Percentiles rank a stretch among this genome's conserved stretches.
Conservation (phyloP, 1,140 invertebrate genomes). For the Ruditapes philippinarum region DNA sequence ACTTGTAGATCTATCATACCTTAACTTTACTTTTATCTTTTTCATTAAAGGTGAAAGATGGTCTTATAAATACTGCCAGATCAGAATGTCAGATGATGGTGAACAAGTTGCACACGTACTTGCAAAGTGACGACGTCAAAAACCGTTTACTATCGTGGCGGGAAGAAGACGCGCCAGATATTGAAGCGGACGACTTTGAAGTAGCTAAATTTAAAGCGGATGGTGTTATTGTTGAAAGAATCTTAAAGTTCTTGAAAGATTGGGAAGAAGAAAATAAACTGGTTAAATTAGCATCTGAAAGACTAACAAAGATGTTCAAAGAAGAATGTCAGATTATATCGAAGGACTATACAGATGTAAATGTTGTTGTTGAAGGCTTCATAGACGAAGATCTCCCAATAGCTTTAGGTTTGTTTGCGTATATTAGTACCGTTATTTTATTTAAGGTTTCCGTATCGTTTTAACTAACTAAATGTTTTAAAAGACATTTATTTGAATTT, state of each 20-base stretch:
- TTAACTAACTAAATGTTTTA: no score
- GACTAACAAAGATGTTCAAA: conserved; percentile 61
- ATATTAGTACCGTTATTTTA: no score
- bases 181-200: conserved; percentile 64
- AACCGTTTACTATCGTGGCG: conserved; percentile 50
- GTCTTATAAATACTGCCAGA: conserved; percentile 37
- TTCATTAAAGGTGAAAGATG: conserved; percentile 63
- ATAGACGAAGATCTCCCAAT: neutral
- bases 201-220: conserved; percentile 66
- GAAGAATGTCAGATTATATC: conserved; percentile 65
- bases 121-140: conserved; percentile 25
- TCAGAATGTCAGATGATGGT: conserved; percentile 41
- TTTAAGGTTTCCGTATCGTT: no score
- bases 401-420: neutral
- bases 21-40: no score
- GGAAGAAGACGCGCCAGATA: conserved; percentile 48
- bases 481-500: no score
- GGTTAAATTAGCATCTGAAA: conserved; percentile 6
- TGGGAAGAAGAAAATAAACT: conserved; percentile 49
- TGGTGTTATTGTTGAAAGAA: conserved; percentile 51
- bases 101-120: conserved; percentile 4
- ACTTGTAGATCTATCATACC: no score
- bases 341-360: conserved; percentile 61
- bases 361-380: conserved; percentile 48
- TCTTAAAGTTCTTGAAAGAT: conserved; percentile 49